Percentiles rank a stretch among this genome's conserved stretches.
phyloP scores from a whole-genome alignment of 2,888 invertebrate genomes.

The Caenorhabditis sp. region DNA sequence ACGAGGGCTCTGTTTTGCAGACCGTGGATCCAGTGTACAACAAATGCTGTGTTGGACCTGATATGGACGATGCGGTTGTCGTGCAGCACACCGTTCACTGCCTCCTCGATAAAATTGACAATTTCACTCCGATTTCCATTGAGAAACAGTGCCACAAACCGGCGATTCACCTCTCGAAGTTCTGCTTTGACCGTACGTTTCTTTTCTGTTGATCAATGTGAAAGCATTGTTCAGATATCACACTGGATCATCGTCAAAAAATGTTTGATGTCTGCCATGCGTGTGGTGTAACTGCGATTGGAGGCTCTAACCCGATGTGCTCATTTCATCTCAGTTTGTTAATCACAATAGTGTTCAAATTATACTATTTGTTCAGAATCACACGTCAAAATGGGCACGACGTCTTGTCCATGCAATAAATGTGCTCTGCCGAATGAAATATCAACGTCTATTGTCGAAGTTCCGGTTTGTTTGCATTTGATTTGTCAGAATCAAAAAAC shows the following conservation, averaged over 20 bases:
- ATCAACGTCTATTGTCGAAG: no score
- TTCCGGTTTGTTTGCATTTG: no score
- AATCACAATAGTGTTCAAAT: no score
- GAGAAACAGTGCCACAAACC: constrained; percentile 21
- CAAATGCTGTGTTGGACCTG: constrained; percentile 18
- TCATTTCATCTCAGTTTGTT: constrained; percentile 39
- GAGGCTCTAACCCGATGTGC: constrained; percentile 16
- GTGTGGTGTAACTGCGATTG: constrained; percentile 27
- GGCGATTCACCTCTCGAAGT: constrained; percentile 7
- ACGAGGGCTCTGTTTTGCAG: neutral
- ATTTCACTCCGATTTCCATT: neutral
- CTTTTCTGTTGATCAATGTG: neutral
- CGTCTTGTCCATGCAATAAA: no score
- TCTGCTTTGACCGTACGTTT: constrained; percentile 47
- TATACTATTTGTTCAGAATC: no score
- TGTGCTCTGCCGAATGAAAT: no score
- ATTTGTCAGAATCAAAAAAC: no score
- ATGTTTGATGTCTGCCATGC: constrained; percentile 17
- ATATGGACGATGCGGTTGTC: constrained; percentile 16
- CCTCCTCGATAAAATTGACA: constrained; percentile 14
- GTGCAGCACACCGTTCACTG: neutral
- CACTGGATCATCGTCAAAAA: constrained; percentile 20
- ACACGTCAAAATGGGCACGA: no score
- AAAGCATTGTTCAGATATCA: constrained; percentile 25
- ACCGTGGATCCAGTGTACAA: constrained; percentile 31